These are phyloP conservation scores for Eonycteris spelaea DNA, from an alignment of 2,113 vertebrate species.

Conservation along the genomic window DNA sequence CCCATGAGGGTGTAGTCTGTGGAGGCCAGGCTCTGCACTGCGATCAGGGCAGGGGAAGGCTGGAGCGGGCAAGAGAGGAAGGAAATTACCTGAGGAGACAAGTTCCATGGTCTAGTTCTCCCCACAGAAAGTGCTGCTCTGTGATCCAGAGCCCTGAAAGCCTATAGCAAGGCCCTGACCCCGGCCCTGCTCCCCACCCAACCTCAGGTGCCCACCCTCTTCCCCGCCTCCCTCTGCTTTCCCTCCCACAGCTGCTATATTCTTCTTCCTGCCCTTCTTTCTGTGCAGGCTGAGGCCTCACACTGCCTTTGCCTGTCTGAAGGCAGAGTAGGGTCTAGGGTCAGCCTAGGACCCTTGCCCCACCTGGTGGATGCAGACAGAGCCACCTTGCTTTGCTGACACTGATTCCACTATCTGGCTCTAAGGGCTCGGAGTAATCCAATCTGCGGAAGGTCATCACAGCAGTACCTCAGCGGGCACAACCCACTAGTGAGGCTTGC, in stretches of 20 bases:
- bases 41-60: background rate
- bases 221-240: rapidly evolving
- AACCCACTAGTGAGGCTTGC: background rate
- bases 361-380: background rate
- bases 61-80: background rate
- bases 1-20: background rate
- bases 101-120: too few relatives aligned
- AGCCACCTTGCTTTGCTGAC: background rate
- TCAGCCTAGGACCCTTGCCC: background rate
- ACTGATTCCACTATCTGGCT: too few relatives aligned
- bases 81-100: background rate
- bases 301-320: background rate
- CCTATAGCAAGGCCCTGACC: background rate
- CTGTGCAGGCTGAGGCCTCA: background rate
- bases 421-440: background rate
- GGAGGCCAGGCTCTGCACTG: background rate
- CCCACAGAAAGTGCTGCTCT: background rate
- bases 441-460: background rate
- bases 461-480: rapidly evolving
- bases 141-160: background rate
- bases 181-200: rapidly evolving
- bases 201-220: background rate
- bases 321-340: background rate
- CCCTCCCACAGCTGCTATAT: background rate
- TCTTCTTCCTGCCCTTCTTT: rapidly evolving